Evolutionary conservation across 2,888 invertebrate genomes (phyloP), one percentile per base, ranked within the genome.

Genomic region (Drosophila eohydei): DNA sequence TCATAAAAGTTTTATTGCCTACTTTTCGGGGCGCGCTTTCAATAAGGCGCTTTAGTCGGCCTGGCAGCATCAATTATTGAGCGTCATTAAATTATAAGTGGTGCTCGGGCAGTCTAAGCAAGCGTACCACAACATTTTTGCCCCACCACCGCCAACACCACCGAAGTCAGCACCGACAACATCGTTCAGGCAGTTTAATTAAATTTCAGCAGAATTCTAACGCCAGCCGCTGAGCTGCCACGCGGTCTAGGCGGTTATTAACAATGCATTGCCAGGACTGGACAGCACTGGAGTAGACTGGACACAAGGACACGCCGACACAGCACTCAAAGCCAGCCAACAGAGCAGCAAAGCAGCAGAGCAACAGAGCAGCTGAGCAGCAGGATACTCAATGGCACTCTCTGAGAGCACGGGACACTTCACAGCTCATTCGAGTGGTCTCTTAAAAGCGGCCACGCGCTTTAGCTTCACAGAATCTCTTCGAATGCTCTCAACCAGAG

Each of bases 1-100:
- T 80, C 84, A 80, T 84, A 80, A 84, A 86, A 80, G 32, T 86
- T 84, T 84, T 86, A 86, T 83, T 81, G 81, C 80, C 80, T 55
- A 54, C 77, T 77, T 80, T 80, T 69, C 28, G 48, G 69, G 36
- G 67, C 50, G 55, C 54, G 61, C 71, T 71, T 83, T 83, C 86
- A 83, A 81, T 81, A 83, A 83, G 77, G 70, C 82, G 76, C 81
- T 83, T 86, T 74, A 73, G 67, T 48, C 61, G 63, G 66, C 78
- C 70, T 79, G 72, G 56, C 82, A 67, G 68, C 87, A 84, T 85
- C 78, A 85, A 85, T 84, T 85, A 87, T 85, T 84, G 82, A 87
- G 61, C 79, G 40, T 69, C 86, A 79, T 81, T 69, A 81, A 83
- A 86, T 83, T 86, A 83, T 83, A 80, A 83, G 78, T 75, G 68